These are phyloP conservation scores for Syrphus vitripennis DNA, from an alignment of 2,888 invertebrate species.

Conservation along the genomic window DNA sequence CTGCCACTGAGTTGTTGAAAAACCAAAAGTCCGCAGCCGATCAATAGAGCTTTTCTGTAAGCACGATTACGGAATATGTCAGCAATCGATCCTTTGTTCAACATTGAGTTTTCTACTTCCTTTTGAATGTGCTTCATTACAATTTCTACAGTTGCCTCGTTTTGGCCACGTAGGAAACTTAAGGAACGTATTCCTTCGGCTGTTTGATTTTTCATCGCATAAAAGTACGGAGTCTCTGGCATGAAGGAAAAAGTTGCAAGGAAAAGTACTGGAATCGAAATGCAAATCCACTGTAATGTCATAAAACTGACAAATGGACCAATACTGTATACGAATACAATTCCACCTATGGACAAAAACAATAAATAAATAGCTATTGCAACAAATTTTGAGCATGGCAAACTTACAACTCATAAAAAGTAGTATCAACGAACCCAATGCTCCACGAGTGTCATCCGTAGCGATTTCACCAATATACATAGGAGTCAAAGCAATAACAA, in stretches of 20 bases:
- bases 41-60: slow-evolving; percentile 89
- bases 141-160: slow-evolving; percentile 83
- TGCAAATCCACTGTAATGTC: slow-evolving; percentile 85
- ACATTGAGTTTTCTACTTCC: slow-evolving; percentile 80
- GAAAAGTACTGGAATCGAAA: slow-evolving; percentile 84
- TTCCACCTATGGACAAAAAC: slow-evolving; percentile 84
- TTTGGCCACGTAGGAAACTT: slow-evolving; percentile 85
- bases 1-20: slow-evolving; percentile 93
- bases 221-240: slow-evolving; percentile 91
- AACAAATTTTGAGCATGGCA: not conserved
- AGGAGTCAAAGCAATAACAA: slow-evolving; percentile 88
- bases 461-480: slow-evolving; percentile 94
- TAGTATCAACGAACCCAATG: slow-evolving; percentile 90
- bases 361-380: not conserved
- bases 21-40: slow-evolving; percentile 87
- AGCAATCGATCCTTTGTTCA: slow-evolving; percentile 78
- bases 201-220: slow-evolving; percentile 83
- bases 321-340: slow-evolving; percentile 86
- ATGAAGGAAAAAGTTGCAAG: slow-evolving; percentile 85
- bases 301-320: slow-evolving; percentile 88
- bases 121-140: slow-evolving; percentile 85
- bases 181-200: slow-evolving; percentile 85
- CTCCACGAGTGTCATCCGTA: slow-evolving; percentile 89
- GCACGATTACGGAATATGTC: slow-evolving; percentile 86
- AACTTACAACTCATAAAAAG: slow-evolving; percentile 84